Evolutionary conservation across 2,113 vertebrate genomes (phyloP), one percentile per base, ranked within the genome.

Genomic region (Platichthys flesus): DNA sequence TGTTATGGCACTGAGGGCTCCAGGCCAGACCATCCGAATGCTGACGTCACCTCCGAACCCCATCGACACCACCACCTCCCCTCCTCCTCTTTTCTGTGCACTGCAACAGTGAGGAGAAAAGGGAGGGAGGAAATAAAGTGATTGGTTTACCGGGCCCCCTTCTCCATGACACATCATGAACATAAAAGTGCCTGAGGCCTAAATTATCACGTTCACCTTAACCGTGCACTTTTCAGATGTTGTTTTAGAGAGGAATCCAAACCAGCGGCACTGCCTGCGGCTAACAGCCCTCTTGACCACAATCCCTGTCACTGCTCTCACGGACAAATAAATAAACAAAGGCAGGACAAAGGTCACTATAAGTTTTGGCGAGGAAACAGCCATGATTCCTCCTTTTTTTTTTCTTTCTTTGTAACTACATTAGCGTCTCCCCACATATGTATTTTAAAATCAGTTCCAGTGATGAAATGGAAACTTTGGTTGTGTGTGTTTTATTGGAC

Each of bases 191-290:
- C 81, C 60, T 31, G 68, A 90, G 82, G 87, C 92, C 90, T 93
- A 91, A 93, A 94, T 94, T 88, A 94, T 94, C 92, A 90, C 92
- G 78, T 94, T 90, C 92, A 95, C 94, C 94, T 94, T 94, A 87
- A 65, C 84, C 84, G 85, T 92, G 92, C 91, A 89, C 92, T 90
- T 90, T 54, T 92, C 85, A 76, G 61, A 85, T 94, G 92, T 94
- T 94, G 90, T 94, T 94, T 87, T 91, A 92, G 92, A 87, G 87
- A 82, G 47, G 76, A 63, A 69, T 92, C 92, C 94, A 94, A 89
- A 93, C 91, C 93, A 89, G 81, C 71, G 52, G 88, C 88, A 83
- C 76, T 71, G 92, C 90, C 82, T 91, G 93, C 58, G 91, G 94
- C 90, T 75, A 84, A 86, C 88, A 88, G 88, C 82, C 85, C 64